Conservation (phyloP, 2,888 invertebrate genomes). For the Ganaspis brasiliensis region DNA sequence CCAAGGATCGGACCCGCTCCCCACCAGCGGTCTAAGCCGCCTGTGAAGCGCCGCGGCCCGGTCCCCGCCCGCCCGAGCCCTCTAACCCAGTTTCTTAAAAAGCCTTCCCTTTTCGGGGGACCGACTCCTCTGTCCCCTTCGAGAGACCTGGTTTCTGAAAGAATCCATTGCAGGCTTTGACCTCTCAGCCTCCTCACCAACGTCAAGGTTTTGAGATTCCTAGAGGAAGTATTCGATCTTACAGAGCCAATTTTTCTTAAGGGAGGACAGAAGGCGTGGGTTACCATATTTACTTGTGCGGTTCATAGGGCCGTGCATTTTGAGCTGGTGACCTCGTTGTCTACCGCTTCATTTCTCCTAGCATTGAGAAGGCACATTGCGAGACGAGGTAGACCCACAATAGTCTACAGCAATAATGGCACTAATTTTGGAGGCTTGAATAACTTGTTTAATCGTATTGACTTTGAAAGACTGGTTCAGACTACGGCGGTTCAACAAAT, state of each 20-base stretch:
- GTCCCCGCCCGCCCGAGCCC: no score
- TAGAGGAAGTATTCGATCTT: constrained; percentile 70
- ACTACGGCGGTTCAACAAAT: constrained; percentile 11
- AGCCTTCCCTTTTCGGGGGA: no score
- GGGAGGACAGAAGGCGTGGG: constrained; percentile 8
- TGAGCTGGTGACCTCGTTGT: constrained; percentile 10
- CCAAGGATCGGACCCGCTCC: no score
- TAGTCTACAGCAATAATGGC: constrained; percentile 45
- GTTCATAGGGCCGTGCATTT: constrained; percentile 35
- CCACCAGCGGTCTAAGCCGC: no score
- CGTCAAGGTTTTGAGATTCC: constrained; percentile 52
- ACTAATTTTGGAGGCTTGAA: constrained; percentile 42
- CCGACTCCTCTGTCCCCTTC: no score
- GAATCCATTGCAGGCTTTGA: no score
- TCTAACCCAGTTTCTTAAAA: no score
- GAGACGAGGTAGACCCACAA: constrained; percentile 63
- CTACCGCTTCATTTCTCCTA: constrained; percentile 23
- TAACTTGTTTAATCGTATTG: constrained; percentile 26
- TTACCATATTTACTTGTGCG: constrained; percentile 29
- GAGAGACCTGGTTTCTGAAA: no score
- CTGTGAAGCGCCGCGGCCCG: no score
- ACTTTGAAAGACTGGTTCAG: constrained; percentile 16
- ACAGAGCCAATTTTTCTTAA: constrained; percentile 60
- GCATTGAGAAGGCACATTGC: constrained; percentile 24
- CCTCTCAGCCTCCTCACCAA: no score